phyloP scores from a whole-genome alignment of 2,888 invertebrate species.

The Venustoraphidia nigricollis region DNA sequence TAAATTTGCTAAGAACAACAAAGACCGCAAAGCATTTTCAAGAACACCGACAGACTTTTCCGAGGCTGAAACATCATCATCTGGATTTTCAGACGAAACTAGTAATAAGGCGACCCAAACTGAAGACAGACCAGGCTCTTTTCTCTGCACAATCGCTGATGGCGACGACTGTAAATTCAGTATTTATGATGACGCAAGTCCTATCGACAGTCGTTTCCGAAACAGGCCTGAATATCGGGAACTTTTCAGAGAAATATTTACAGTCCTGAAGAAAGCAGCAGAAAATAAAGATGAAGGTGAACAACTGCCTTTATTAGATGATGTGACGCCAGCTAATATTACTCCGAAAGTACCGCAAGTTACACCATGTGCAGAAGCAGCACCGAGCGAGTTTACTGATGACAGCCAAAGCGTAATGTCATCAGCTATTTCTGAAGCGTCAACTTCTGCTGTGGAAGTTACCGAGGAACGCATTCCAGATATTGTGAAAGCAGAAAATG shows the following conservation, averaged over 20 bases:
- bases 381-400: slow-evolving; percentile 48
- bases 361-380: slow-evolving; percentile 48
- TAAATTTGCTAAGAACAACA: slow-evolving; percentile 28
- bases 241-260: slow-evolving; percentile 71
- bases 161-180: slow-evolving; percentile 76
- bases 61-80: slow-evolving; percentile 72
- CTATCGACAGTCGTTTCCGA: slow-evolving; percentile 66
- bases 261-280: slow-evolving; percentile 67
- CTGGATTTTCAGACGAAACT: slow-evolving; percentile 72
- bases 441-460: slow-evolving; percentile 48
- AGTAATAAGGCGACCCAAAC: slow-evolving; percentile 74
- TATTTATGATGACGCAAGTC: slow-evolving; percentile 62
- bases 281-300: slow-evolving; percentile 71
- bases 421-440: slow-evolving; percentile 57
- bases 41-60: slow-evolving; percentile 70
- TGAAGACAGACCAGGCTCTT: slow-evolving; percentile 62
- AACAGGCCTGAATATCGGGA: slow-evolving; percentile 70
- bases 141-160: slow-evolving; percentile 70
- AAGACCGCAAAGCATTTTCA: slow-evolving; percentile 42
- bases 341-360: slow-evolving; percentile 46
- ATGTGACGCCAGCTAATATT: slow-evolving; percentile 29
- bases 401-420: slow-evolving; percentile 62
- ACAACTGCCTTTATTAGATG: slow-evolving; percentile 54
- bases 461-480: slow-evolving; percentile 25
- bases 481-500: slow-evolving; percentile 22